Base-by-base conservation (phyloP, 2,888 invertebrate species). In the Octonoba sinensis region DNA sequence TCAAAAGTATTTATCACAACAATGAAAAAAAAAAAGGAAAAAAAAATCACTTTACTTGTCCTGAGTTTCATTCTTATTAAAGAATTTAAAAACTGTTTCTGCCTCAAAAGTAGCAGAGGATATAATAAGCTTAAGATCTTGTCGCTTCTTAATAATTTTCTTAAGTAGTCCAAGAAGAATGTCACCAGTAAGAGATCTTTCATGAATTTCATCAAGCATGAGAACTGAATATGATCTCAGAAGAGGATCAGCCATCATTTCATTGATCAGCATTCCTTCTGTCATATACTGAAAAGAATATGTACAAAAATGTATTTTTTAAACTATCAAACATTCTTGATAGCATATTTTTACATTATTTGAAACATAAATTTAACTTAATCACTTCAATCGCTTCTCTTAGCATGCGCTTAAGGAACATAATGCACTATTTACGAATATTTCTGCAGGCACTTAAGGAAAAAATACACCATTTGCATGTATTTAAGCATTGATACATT, bases 71-170 rank as follows among this genome's bases (percentile, higher is more conserved):
- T 90, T 90, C 12, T 89, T 88, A 89, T 93, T 93, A 87, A 96
- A 96, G 89, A 94, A 96, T 82, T 93, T 91, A 59, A 92, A 91
- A 15, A 96, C 90, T 85, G 94, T 93, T 87, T 95, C 93, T 0
- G 97, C 98, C 89, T 99, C 96, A 86, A 98, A 92, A 0, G 99
- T 99, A 0, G 99, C 99, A 0, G 99, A 99, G 0, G 97, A 95
- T 36, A 99, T 92, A 1, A 99, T 92, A 0, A 99, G 87, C 86
- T 94, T 93, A 0, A 98, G 89, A 84, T 93, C 93, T 85, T 91
- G 92, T 11, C 97, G 91, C 90, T 95, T 96, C 92, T 93, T 85
- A 85, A 94, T 90, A 83, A 98, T 95, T 90, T 98, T 99, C 88
- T 97, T 96, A 72, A 99, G 88, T 0, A 99, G 90, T 0, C 98